Percentiles rank a stretch among this genome's conserved stretches.
Conservation (phyloP, 2,797 vertebrate genomes). For the Sebastes iracundus region DNA sequence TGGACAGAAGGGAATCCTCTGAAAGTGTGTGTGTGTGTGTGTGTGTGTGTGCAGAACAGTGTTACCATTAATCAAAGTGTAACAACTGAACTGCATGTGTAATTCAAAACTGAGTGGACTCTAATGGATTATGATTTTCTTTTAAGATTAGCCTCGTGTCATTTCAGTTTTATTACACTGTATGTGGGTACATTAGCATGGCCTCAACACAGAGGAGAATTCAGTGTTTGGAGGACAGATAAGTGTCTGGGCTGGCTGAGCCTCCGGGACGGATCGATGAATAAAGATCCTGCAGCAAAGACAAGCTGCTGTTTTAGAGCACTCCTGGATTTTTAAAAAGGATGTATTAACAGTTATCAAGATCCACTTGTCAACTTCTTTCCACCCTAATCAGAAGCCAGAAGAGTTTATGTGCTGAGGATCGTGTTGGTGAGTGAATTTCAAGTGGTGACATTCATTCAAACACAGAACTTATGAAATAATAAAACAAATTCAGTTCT, state of each 20-base stretch:
- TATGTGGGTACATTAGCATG: neutral
- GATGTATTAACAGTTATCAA: neutral
- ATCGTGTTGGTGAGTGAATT: neutral
- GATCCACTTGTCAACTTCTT: neutral
- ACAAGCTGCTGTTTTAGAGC: conserved; percentile 2
- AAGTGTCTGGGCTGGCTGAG: neutral
- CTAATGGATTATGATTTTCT: conserved; percentile 9
- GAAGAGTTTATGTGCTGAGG: neutral
- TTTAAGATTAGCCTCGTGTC: neutral
- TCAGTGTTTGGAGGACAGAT: conserved; percentile 7
- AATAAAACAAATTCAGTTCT: neutral
- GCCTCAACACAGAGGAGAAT: conserved; percentile 6
- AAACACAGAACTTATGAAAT: neutral
- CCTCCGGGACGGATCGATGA: conserved; percentile 13
- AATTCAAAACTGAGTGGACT: conserved; percentile 18
- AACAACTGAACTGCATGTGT: conserved; percentile 11
- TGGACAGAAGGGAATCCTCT: conserved; percentile 23
- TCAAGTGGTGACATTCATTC: neutral
- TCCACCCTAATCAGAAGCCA: neutral
- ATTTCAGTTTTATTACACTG: conserved; percentile 9
- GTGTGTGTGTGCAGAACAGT: neutral
- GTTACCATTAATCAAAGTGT: neutral
- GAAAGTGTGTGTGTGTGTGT: neutral
- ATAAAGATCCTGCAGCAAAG: conserved; percentile 21
- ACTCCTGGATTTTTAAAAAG: neutral